phyloP scores from a whole-genome alignment of 2,888 invertebrate species.

The Ditula angustiorana region DNA sequence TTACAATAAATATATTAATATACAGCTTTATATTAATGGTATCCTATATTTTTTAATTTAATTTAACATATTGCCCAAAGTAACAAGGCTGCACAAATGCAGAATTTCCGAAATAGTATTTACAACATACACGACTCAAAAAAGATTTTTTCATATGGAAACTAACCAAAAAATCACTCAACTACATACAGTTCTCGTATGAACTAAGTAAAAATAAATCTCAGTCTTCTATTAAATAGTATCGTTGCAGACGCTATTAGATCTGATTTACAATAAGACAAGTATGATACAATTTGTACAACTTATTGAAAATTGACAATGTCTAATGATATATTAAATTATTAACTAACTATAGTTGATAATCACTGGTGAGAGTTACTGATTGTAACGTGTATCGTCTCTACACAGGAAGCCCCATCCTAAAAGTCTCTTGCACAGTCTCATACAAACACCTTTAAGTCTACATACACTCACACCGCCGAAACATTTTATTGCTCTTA shows the following conservation, averaged over 20 bases:
- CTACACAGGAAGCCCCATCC: conserved; percentile 8
- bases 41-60: conserved; percentile 32
- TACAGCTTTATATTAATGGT: conserved; percentile 28
- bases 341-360: conserved; percentile 13
- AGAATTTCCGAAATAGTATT: conserved; percentile 52
- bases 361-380: conserved; percentile 25
- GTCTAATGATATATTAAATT: conserved; percentile 43
- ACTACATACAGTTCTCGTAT: conserved; percentile 44
- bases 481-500: neutral
- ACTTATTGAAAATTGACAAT: conserved; percentile 59
- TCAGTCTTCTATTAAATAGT: conserved; percentile 83
- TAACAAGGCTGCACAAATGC: conserved; percentile 50
- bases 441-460: neutral
- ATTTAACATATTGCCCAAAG: conserved; percentile 53
- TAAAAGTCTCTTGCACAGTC: neutral
- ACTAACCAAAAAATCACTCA: conserved; percentile 25
- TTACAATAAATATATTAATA: conserved; percentile 43
- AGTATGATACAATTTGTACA: conserved; percentile 76
- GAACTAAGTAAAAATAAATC: conserved; percentile 73
- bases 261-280: conserved; percentile 63
- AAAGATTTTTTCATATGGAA: conserved; percentile 18
- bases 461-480: neutral
- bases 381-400: conserved; percentile 1
- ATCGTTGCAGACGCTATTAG: conserved; percentile 60
- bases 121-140: conserved; percentile 54